phyloP scores from a whole-genome alignment of 2,797 vertebrate genomes.

The Vultur gryphus region DNA sequence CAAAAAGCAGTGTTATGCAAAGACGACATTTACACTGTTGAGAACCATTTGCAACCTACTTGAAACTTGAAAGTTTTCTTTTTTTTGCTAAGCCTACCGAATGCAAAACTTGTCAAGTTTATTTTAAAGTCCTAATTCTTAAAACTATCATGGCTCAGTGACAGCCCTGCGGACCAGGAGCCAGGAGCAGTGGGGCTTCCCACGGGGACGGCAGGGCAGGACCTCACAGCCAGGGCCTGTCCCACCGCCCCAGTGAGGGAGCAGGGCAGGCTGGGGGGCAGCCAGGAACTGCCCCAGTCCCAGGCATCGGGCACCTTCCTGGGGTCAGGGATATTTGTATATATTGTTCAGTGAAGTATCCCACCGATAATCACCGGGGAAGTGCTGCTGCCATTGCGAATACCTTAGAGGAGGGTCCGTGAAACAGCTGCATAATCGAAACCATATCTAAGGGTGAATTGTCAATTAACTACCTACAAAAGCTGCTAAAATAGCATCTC shows the following conservation, averaged over 20 bases:
- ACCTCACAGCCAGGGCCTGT: neutral
- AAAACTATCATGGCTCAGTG: neutral
- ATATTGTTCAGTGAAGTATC: neutral
- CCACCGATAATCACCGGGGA: neutral
- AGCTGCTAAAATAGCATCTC: neutral
- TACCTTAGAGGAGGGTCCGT: neutral
- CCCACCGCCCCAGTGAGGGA: neutral
- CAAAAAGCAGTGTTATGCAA: neutral
- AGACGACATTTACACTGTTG: neutral
- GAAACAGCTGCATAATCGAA: neutral
- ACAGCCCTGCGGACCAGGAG: neutral
- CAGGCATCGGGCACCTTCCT: neutral
- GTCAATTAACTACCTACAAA: neutral
- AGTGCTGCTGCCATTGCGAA: neutral
- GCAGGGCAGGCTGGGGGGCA: neutral
- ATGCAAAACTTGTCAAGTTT: neutral
- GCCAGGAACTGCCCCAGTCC: neutral
- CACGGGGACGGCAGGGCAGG: fast-evolving
- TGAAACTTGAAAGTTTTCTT: neutral
- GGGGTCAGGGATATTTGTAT: neutral
- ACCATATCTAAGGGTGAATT: neutral
- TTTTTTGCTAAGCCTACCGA: neutral
- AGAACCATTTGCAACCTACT: neutral
- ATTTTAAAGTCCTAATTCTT: neutral
- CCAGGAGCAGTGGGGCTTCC: neutral